Conservation (phyloP, 2,888 invertebrate species). For the Tetramorium bicarinatum region DNA sequence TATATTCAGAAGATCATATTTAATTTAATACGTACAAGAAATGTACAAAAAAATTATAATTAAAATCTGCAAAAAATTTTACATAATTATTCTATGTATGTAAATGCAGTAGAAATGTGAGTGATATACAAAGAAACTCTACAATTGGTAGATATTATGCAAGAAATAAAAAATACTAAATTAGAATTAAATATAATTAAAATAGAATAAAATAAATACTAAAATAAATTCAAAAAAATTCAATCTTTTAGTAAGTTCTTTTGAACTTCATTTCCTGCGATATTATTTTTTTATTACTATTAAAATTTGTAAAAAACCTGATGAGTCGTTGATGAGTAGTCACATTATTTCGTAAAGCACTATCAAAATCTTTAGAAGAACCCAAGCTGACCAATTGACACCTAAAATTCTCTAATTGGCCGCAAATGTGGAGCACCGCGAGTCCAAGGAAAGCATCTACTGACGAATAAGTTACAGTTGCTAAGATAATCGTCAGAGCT, state of each 20-base stretch:
- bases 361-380: constrained; percentile 7
- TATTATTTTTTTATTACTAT: neutral
- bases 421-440: constrained; percentile 26
- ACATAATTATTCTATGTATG: neutral
- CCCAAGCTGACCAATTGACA: neutral
- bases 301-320: constrained; percentile 46
- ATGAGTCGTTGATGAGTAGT: constrained; percentile 47
- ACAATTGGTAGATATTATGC: no score
- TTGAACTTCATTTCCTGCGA: neutral
- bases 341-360: constrained; percentile 23
- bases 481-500: neutral
- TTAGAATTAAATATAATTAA: no score
- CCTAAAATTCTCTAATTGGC: constrained; percentile 48
- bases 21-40: no score
- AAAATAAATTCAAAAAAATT: no score
- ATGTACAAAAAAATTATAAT: neutral
- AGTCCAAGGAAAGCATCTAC: constrained; percentile 46
- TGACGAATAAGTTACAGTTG: constrained; percentile 2
- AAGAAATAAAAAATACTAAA: no score
- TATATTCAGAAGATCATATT: neutral
- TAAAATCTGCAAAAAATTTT: neutral
- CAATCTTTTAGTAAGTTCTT: no score
- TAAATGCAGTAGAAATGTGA: no score
- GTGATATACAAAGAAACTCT: no score
- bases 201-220: no score